Conservation (phyloP, 92 coral and sea anemone genomes). For the Muricea muricata region DNA sequence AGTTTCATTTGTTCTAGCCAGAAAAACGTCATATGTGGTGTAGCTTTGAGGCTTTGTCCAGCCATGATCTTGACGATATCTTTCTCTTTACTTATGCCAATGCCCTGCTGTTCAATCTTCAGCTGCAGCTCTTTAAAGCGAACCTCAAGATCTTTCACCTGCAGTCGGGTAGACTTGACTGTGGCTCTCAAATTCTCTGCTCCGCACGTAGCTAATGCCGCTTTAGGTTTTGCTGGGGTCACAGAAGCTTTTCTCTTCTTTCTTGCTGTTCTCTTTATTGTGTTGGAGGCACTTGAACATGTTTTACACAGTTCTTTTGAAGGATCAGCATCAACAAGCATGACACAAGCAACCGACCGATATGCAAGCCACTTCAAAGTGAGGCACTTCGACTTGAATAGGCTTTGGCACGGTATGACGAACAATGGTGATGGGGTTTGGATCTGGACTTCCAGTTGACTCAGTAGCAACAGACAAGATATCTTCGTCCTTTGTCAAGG, state of each 20-base stretch:
- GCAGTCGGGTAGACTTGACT: constrained; percentile 18
- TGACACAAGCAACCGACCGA: constrained; percentile 19
- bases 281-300: neutral
- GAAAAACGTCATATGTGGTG: neutral
- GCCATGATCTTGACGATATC: neutral
- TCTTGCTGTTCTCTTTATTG: constrained; percentile 5
- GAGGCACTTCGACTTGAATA: constrained; percentile 8
- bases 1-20: neutral
- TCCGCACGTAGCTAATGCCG: neutral
- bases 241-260: constrained; percentile 10
- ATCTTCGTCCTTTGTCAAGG: neutral
- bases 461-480: neutral
- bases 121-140: neutral
- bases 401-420: constrained; percentile 6
- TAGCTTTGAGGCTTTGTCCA: constrained; percentile 7
- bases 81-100: neutral
- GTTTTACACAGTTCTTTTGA: neutral
- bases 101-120: constrained; percentile 6
- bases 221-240: neutral
- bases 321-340: neutral
- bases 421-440: constrained; percentile 5
- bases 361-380: constrained; percentile 8
- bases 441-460: constrained; percentile 9
- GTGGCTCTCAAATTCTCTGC: constrained; percentile 7
- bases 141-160: constrained; percentile 14